Evolutionary conservation across 2,888 invertebrate species (phyloP).

Genomic region (Mamestra brassicae): DNA sequence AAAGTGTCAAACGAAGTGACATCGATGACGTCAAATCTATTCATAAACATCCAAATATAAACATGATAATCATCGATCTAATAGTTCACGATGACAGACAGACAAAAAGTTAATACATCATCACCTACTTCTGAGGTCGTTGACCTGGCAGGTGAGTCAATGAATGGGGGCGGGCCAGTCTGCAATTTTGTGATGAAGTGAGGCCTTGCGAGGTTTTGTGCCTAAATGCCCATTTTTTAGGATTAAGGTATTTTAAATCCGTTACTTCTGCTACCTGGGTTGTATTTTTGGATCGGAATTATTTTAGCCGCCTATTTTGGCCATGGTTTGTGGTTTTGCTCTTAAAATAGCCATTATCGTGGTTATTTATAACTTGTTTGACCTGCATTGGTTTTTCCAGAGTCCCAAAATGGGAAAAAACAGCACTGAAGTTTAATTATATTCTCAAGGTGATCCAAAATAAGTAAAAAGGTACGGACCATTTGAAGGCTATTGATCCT

Average conservation of each 20-base stretch:
- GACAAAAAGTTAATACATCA: conserved; percentile 45
- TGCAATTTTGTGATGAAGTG: conserved; percentile 24
- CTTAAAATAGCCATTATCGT: conserved; percentile 14
- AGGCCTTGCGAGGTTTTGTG: conserved; percentile 17
- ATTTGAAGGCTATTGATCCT: neutral
- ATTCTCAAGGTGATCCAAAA: neutral
- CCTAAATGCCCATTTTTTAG: conserved; percentile 14
- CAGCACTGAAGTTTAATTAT: neutral
- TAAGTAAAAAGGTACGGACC: no score
- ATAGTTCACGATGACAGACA: conserved; percentile 22
- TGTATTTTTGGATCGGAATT: neutral
- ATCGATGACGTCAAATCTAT: conserved; percentile 37
- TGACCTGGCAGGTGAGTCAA: conserved; percentile 45
- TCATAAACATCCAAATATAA: conserved; percentile 23
- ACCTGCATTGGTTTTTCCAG: conserved; percentile 7
- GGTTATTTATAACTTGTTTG: neutral
- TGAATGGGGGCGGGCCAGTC: conserved; percentile 43
- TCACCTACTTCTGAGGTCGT: conserved; percentile 48
- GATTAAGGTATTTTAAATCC: neutral
- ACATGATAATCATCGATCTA: conserved; percentile 27
- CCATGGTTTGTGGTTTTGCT: conserved; percentile 12
- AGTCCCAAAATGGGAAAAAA: neutral
- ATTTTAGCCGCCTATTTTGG: neutral
- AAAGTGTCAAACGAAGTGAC: conserved; percentile 37
- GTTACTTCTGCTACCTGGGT: conserved; percentile 2